Evolutionary conservation across 2,888 invertebrate genomes (phyloP).

Genomic region (Limnephilus auricula): DNA sequence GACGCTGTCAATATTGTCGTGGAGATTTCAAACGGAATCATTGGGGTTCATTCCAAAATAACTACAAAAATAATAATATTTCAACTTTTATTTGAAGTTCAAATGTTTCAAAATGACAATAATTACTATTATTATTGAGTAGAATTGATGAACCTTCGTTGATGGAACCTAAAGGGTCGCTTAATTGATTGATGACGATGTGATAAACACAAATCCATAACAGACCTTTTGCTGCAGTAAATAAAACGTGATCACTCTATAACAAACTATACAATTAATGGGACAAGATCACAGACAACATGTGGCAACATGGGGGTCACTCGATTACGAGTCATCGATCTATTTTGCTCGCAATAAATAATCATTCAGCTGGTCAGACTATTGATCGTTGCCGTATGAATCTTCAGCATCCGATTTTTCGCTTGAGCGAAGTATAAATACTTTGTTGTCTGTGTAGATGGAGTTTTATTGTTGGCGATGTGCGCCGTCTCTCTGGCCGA

Average conservation of each 20-base stretch:
- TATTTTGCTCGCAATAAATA: conserved; percentile 24
- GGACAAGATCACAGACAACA: conserved; percentile 49
- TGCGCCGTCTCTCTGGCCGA: conserved; percentile 10
- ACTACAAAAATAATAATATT: not conserved
- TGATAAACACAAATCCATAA: not conserved
- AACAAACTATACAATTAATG: conserved; percentile 36
- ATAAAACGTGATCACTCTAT: conserved; percentile 25
- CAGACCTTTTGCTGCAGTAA: not conserved
- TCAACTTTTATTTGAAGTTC: not conserved
- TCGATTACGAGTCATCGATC: conserved; percentile 51
- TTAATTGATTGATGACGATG: not conserved
- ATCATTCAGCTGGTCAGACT: conserved; percentile 12
- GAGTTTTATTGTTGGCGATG: conserved; percentile 18
- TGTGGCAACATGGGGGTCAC: conserved; percentile 52
- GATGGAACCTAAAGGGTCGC: not conserved
- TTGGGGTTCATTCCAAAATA: not conserved
- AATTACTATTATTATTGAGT: not conserved
- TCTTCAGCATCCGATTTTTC: conserved; percentile 40
- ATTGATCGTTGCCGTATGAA: not conserved
- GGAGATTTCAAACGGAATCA: conserved; percentile 37
- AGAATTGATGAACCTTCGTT: not conserved
- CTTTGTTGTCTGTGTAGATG: not conserved
- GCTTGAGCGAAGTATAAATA: not conserved
- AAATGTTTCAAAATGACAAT: not conserved
- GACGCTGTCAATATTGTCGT: conserved; percentile 42